Base-by-base conservation (phyloP, 2,797 vertebrate genomes). In the Siniperca undulata region DNA sequence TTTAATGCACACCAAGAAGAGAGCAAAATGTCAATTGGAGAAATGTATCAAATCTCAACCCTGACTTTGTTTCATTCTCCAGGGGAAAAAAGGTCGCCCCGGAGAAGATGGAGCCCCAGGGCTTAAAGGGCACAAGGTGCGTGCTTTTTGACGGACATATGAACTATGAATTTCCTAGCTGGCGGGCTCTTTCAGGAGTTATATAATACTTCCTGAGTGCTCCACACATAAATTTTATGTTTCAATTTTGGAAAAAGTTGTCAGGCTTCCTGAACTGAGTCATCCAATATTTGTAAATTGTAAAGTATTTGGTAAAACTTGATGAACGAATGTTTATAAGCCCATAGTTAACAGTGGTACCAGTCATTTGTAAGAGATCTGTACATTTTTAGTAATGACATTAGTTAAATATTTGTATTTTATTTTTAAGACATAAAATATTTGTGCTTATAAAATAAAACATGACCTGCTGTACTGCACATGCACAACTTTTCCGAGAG, bases 1-100 rank as follows among this genome's bases (percentile, higher is more conserved):
- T 76, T 77, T 27, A 27, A 1, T 70, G 13, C 38, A 74, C 17
- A 24, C 42, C 4, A 42, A 75, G 48, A 69, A 70, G 38, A 70
- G 16, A 80, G 30, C 22, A 59, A 67, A 80, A 84, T 64, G 55
- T 67, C 53, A 70, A 27, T 72, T n/a, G 40, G 50, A 67, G 16
- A 82, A 78, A 67, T 42, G 0, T 53, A 64, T 56, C 13, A 59
- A 24, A 70, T 36, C 22, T 70, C 53, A 62, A 85, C 80, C 16
- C 16, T 44, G 82, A 67, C 87, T 77, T 80, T 84, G 38, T 90
- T 90, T 92, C 86, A 19, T 78, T 92, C 94, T 91, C 16, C 85
- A 99, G 97, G 97, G 97, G 64, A 98, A 98, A 92, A 98, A 97
- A 88, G 97, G 97, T 85, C 96, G 96, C 2, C 88, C 96, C 0